Evolutionary conservation across 2,888 invertebrate species (phyloP).

Genomic region (Neoitamus cyanurus): DNA sequence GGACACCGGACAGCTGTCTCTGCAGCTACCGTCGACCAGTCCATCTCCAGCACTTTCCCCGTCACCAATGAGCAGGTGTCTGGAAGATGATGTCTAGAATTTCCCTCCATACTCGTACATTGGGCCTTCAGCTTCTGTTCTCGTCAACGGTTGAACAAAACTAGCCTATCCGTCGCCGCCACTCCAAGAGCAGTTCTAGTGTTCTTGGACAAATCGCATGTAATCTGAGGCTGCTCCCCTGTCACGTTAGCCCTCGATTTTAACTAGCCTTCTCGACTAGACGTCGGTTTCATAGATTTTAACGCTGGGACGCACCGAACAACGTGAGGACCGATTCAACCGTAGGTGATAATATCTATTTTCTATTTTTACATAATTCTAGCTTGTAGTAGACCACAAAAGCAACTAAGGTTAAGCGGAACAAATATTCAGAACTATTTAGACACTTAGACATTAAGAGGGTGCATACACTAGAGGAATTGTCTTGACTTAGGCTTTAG

Average conservation of each 20-base stretch:
- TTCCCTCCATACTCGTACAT: neutral
- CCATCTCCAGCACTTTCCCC: slow-evolving; percentile 22
- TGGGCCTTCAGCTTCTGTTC: neutral
- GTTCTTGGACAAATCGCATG: neutral
- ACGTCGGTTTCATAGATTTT: slow-evolving; percentile 37
- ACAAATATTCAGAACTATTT: slow-evolving; percentile 16
- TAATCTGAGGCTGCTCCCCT: neutral
- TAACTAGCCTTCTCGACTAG: slow-evolving; percentile 30
- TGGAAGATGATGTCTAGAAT: slow-evolving; percentile 35
- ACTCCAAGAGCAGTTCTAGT: neutral
- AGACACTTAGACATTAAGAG: slow-evolving; percentile 8
- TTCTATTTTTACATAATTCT: slow-evolving; percentile 41
- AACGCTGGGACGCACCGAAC: slow-evolving; percentile 41
- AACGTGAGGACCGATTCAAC: slow-evolving; percentile 20
- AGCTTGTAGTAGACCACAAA: slow-evolving; percentile 24
- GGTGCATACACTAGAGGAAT: slow-evolving; percentile 35
- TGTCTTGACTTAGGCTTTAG: neutral
- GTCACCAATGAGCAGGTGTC: slow-evolving; percentile 14
- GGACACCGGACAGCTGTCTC: slow-evolving; percentile 10
- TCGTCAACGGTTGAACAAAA: neutral
- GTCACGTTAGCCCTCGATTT: neutral
- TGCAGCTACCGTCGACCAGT: slow-evolving; percentile 29
- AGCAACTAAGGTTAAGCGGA: slow-evolving; percentile 38
- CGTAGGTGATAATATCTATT: slow-evolving; percentile 25
- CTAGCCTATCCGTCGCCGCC: neutral